A percentile compares a stretch with the other conserved stretches of the same genome.
Evolutionary conservation across 1,140 invertebrate species (phyloP).

Genomic region (Aphis craccivora): DNA sequence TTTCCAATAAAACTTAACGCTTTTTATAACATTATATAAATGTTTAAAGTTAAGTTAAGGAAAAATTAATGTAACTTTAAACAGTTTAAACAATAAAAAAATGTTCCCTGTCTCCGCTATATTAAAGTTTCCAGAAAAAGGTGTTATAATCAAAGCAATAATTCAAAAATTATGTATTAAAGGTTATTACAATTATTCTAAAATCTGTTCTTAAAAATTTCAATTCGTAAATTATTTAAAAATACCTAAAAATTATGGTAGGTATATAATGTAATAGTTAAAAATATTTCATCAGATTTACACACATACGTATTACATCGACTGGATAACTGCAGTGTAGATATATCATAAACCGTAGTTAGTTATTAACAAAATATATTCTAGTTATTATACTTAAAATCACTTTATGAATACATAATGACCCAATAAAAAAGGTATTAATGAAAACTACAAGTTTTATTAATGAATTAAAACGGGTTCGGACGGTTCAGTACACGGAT

Average conservation of each 20-base stretch:
- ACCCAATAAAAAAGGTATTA: neutral
- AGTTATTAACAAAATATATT: neutral
- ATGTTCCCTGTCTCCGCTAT: no score
- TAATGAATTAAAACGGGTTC: neutral
- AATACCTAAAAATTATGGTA: neutral
- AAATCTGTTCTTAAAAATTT: neutral
- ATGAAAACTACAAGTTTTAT: neutral
- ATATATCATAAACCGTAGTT: neutral
- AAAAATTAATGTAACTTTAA: no score
- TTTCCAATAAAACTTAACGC: no score
- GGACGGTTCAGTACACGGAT: no score
- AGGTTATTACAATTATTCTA: neutral
- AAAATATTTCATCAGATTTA: neutral
- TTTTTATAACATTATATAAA: no score
- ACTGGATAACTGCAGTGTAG: neutral
- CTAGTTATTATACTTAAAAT: neutral
- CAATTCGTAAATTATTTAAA: neutral
- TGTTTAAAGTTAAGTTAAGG: no score
- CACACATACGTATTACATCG: neutral
- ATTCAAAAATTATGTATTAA: neutral
- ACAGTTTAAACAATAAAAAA: no score
- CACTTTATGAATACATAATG: neutral
- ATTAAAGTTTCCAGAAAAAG: neutral
- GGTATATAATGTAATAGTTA: neutral
- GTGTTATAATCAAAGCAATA: neutral